These are phyloP conservation scores for Drosophila multiciliata DNA, from an alignment of 2,888 invertebrate genomes.

Conservation along the genomic window DNA sequence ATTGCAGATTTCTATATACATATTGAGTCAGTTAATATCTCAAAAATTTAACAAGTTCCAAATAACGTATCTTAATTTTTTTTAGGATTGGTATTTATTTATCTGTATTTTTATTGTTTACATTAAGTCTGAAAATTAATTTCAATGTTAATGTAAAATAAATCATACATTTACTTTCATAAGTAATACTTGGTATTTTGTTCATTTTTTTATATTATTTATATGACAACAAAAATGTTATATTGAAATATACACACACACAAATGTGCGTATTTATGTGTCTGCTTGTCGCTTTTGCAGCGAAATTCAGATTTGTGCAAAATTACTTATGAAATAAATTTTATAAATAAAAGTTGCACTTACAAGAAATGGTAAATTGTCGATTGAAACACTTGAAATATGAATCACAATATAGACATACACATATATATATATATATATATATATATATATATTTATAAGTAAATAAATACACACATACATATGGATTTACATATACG, in stretches of 20 bases:
- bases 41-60: not conserved
- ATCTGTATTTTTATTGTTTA: not conserved
- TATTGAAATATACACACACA: not conserved
- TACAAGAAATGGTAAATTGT: not conserved
- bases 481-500: constrained; percentile 13
- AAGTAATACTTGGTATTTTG: not conserved
- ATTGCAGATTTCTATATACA: not conserved
- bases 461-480: constrained; percentile 18
- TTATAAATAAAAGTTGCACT: not conserved
- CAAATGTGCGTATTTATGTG: not conserved
- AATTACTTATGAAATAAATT: not conserved
- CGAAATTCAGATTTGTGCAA: not conserved
- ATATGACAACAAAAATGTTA: not conserved
- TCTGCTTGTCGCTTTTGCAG: not conserved
- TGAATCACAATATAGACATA: not conserved
- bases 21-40: not conserved
- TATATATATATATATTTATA: constrained; percentile 10
- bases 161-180: not conserved
- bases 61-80: not conserved
- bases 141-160: not conserved
- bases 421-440: constrained; percentile 8
- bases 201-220: not conserved
- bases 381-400: not conserved
- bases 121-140: not conserved
- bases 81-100: not conserved